Base-by-base conservation (phyloP, 2,888 invertebrate genomes). In the Palloptera scutellata region DNA sequence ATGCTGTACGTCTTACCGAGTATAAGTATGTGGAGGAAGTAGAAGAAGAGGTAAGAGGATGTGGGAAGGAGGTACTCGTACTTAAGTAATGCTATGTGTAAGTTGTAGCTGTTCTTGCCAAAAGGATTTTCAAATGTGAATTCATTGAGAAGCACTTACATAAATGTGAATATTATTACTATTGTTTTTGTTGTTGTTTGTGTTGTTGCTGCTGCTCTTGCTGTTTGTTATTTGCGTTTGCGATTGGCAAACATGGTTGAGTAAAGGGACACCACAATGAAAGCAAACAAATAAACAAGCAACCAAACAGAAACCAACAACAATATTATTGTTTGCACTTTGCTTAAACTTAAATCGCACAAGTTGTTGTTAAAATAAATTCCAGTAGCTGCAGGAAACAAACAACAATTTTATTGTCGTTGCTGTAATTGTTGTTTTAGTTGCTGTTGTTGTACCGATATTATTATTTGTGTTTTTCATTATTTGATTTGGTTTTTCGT, bases 81-180 rank as follows among this genome's bases (percentile, higher is more conserved):
- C 48, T 48, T 48, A 15, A 48, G n/a, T 48, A 15, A 30, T 30
- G 55, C 11, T n/a, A 40, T 12, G 41, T 40, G 13, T 20, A 30
- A 11, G n/a, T 48, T 61, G 5, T 15, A 57, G 41, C n/a, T 30
- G 15, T 11, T n/a, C 9, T 51, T 64, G 61, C 55, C 55, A 64
- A 64, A 59, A 65, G 54, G 41, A 62, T 65, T 72, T 48, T 61
- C 58, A 60, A 67, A 68, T 61, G 74, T 72, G 76, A 75, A 80
- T 74, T 74, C 78, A 81, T 76, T 79, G 74, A 75, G 76, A 76
- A 79, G 75, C 79, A 78, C 81, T 81, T 80, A 79, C 79, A 81
- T 75, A 77, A 78, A 80, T 78, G 77, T 76, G 77, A 81, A 77
- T 79, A 78, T 75, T 80, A 79, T 81, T 79, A 75, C 77, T 75